These are phyloP conservation scores for Oegoconia quadripuncta DNA, from an alignment of 2,888 invertebrate species.

Conservation along the genomic window DNA sequence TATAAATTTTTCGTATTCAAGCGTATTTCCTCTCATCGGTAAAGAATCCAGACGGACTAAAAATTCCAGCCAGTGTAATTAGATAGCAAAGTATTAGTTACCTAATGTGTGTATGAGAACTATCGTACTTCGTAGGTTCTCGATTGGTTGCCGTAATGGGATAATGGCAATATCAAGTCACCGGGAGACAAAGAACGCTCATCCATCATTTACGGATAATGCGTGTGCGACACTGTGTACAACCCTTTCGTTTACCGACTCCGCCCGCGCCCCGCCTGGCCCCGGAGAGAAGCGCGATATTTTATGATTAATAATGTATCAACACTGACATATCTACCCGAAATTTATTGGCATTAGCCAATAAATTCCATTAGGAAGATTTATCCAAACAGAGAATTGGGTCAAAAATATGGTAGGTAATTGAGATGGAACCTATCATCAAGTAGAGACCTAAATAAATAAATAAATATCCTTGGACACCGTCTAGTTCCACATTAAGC, in stretches of 20 bases:
- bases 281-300: neutral
- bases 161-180: conserved; percentile 53
- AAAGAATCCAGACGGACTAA: neutral
- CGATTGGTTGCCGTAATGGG: conserved; percentile 11
- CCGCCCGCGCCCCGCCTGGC: neutral
- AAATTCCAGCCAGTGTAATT: too few species aligned
- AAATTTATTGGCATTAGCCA: neutral
- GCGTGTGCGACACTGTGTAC: conserved; percentile 44
- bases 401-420: too few species aligned
- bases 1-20: too few species aligned
- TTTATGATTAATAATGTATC: conserved; percentile 14
- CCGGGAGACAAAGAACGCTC: conserved; percentile 37
- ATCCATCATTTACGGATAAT: conserved; percentile 70
- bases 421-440: too few species aligned
- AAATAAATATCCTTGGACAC: too few species aligned
- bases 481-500: too few species aligned
- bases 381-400: too few species aligned
- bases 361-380: too few species aligned
- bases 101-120: too few species aligned
- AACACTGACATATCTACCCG: conserved; percentile 1
- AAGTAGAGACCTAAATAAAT: too few species aligned
- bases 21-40: neutral
- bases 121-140: too few species aligned
- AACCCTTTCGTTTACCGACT: conserved; percentile 49
- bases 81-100: too few species aligned